Percentiles rank a stretch among this genome's conserved stretches.
Evolutionary conservation across 1,140 invertebrate genomes (phyloP).

Genomic region (Eulimnadia texana): DNA sequence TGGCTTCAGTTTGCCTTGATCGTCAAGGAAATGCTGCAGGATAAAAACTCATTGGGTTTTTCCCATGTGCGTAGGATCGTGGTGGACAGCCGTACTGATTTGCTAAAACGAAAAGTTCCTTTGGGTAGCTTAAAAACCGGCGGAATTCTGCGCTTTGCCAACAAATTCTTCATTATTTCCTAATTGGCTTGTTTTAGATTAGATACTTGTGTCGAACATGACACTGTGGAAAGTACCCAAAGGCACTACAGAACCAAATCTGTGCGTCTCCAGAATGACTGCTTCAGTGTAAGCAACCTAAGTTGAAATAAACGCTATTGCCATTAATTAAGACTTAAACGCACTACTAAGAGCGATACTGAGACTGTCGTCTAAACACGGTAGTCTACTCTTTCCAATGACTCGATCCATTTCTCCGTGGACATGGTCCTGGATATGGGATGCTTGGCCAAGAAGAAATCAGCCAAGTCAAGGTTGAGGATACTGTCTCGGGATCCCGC

Average conservation of each 20-base stretch:
- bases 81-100: background rate
- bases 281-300: conserved; percentile 1
- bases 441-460: conserved; percentile 69
- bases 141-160: background rate
- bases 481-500: conserved; percentile 90
- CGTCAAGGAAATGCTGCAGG: background rate
- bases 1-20: background rate
- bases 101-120: background rate
- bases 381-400: conserved; percentile 61
- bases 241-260: background rate
- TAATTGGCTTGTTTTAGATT: background rate
- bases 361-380: conserved; percentile 53
- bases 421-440: conserved; percentile 62
- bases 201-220: background rate
- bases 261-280: background rate
- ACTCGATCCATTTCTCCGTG: conserved; percentile 76
- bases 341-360: too few species aligned
- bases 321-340: background rate
- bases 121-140: background rate
- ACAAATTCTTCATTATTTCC: too few species aligned
- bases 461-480: conserved; percentile 75
- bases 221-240: background rate
- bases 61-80: background rate
- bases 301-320: background rate
- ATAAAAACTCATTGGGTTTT: background rate